A percentile compares a stretch with the other conserved stretches of the same genome.
These are phyloP conservation scores for Lithophane socia DNA, from an alignment of 2,888 invertebrate species.

Conservation along the genomic window DNA sequence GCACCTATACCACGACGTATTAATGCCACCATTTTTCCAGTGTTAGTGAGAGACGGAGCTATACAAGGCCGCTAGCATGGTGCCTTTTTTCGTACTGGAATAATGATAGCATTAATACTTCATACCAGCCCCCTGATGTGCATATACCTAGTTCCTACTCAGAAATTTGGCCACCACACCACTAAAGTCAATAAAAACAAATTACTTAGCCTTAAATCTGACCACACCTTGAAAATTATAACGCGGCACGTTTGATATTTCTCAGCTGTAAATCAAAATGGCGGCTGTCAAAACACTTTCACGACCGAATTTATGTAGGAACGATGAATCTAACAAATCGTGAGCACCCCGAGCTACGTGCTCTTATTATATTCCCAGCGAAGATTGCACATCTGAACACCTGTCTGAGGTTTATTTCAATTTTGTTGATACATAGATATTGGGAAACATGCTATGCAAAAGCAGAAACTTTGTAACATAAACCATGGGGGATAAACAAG, in stretches of 20 bases:
- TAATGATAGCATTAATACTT: too few species aligned
- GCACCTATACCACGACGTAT: too few species aligned
- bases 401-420: conserved; percentile 57
- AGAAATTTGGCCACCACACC: neutral
- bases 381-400: conserved; percentile 58
- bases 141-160: neutral
- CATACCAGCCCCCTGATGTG: neutral
- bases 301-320: conserved; percentile 66
- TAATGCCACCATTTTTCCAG: too few species aligned
- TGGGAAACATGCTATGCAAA: neutral
- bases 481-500: neutral
- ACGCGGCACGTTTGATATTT: conserved; percentile 49
- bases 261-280: conserved; percentile 57
- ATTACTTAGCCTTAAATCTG: conserved; percentile 3
- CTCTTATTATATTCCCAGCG: conserved; percentile 55
- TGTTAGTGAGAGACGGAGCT: too few species aligned
- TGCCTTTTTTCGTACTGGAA: too few species aligned
- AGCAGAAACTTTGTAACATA: neutral
- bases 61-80: too few species aligned
- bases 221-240: conserved; percentile 29
- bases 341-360: conserved; percentile 64
- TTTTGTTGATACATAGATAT: conserved; percentile 47
- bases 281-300: conserved; percentile 61
- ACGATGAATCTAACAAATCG: conserved; percentile 67
- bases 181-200: conserved; percentile 27